Base-by-base conservation (phyloP, 2,113 vertebrate species). In the Phaethornis superciliosus region DNA sequence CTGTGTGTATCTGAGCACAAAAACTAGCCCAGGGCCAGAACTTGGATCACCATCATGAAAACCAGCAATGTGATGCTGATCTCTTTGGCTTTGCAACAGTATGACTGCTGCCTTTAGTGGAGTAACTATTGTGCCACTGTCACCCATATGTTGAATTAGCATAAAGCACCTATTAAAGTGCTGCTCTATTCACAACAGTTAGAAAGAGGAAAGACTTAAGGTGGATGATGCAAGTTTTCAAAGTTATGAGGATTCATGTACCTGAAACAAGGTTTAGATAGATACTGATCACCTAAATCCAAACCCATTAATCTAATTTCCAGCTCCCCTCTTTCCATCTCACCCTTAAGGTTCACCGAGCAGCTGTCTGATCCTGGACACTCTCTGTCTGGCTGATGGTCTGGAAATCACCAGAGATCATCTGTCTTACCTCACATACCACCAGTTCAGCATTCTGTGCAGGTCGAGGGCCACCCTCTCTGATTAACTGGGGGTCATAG, bases 101-200 rank as follows among this genome's bases (percentile, higher is more conserved):
- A 22, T 58, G 47, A 40, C 40, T 54, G 42, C 51, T 67, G 83
- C 33, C 64, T 59, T 46, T 28, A 27, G 46, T 37, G 67, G n/a
- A 58, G 49, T 27, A 63, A 51, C 51, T 58, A 3, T 37, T 0
- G 0, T 23, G 70, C 59, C 52, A 51, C 23, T 24, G 5, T 51
- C 47, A 18, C 32, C 89, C 32, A 62, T 1, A 1, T 28, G 3
- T 5, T 44, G 35, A 46, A 55, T 44, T 12, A 69, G 42, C 77
- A 70, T 24, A 23, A 46, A 22, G 26, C 27, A 27, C 27, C n/a
- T 69, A 6, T 26, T 58, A 12, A 37, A 84, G 28, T 55, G 60
- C 69, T 84, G 60, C 58, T 79, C 8, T 51, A 59, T 46, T 68
- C 51, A n/a, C 22, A 4, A 16, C 35, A 91, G 74, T 26, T 80